Conservation (phyloP, 2,797 vertebrate species). For the Trematomus bernacchii region DNA sequence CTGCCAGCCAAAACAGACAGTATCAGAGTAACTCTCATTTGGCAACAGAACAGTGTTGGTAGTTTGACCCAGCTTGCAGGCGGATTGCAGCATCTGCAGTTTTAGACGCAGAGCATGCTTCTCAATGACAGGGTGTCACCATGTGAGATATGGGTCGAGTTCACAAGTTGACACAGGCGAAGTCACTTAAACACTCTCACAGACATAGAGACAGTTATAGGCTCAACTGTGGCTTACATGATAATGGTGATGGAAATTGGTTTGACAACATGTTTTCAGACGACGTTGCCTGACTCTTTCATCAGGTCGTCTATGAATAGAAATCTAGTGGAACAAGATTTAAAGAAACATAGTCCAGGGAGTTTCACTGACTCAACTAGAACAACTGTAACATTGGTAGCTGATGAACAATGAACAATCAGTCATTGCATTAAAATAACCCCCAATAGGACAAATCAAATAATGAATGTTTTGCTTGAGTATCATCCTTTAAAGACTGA, state of each 20-base stretch:
- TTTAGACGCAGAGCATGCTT: constrained; percentile 50
- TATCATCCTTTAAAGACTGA: constrained; percentile 3
- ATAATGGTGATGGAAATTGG: constrained; percentile 28
- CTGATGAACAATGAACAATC: constrained; percentile 22
- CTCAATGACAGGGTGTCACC: constrained; percentile 65
- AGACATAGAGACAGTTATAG: constrained; percentile 49
- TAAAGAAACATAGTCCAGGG: background rate
- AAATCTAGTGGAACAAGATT: background rate
- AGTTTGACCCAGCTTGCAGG: constrained; percentile 72
- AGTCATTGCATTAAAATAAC: background rate
- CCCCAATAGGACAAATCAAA: constrained; percentile 25
- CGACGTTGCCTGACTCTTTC: background rate
- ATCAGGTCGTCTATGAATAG: constrained; percentile 8
- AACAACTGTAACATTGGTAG: constrained; percentile 15
- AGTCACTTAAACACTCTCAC: constrained; percentile 24
- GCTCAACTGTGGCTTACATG: constrained; percentile 47
- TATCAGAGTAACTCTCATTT: constrained; percentile 55
- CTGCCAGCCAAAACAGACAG: constrained; percentile 67
- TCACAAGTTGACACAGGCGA: constrained; percentile 62
- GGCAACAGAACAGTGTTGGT: constrained; percentile 60
- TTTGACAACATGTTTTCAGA: constrained; percentile 1
- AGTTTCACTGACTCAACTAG: constrained; percentile 5
- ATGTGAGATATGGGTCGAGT: constrained; percentile 62
- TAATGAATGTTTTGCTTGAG: constrained; percentile 21
- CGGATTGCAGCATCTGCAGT: constrained; percentile 65